Evolutionary conservation across 2,888 invertebrate species (phyloP), one percentile per base, ranked within the genome.

Genomic region (Drosophila phalerata): DNA sequence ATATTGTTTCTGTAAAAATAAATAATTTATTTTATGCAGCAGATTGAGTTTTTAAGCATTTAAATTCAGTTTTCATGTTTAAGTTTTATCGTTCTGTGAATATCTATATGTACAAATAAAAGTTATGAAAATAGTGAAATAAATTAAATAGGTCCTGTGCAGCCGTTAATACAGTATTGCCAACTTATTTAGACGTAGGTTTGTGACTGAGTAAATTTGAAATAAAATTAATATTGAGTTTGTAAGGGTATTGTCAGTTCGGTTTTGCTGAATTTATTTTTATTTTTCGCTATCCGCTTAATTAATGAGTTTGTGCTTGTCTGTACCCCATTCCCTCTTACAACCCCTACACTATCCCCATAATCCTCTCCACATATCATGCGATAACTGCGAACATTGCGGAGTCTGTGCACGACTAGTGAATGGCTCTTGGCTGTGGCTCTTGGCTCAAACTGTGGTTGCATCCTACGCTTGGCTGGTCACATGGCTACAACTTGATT

Each of bases 391-490:
- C 38, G 28, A 48, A 43, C 38, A 43, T 47, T 42, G 65, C 71
- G 67, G 80, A 82, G 80, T 84, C 80, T 80, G 80, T 69, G 69
- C 82, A 79, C 69, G 80, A 79, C 85, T 81, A 80, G 83, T 78
- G 82, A 82, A 80, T 79, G 84, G 73, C 76, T 69, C 58, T 15
- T 28, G 55, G 11, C 34, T 48, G 13, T 42, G 57, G 22, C 47
- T 68, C 34, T 34, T 49, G 62, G 63, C 72, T 69, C 45, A n/a
- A 25, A 45, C 25, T 49, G 48, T 58, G 65, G 76, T 51, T 81
- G 76, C 81, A 76, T 77, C 65, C 69, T 74, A 84, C 77, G 84
- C 73, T 83, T 81, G 83, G 71, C 79, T 84, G 73, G 64, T 73
- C 62, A 74, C 80, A 70, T 67, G 69, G 68, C 80, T 58, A 73